Evolutionary conservation across 1,140 invertebrate species (phyloP), one percentile per base, ranked within the genome.

Genomic region (Trachymyrmex septentrionalis): DNA sequence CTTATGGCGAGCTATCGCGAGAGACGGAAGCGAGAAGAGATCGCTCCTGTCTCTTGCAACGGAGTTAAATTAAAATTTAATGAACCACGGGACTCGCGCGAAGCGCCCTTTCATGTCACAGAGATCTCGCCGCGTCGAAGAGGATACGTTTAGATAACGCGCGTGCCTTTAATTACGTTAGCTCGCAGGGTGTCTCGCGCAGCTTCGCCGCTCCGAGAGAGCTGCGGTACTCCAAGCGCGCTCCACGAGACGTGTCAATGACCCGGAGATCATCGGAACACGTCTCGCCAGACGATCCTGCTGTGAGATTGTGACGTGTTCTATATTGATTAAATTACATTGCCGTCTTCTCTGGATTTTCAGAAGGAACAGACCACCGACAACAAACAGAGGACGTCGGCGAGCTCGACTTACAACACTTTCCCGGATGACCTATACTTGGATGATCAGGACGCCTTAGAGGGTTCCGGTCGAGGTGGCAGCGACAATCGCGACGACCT

Each of bases 401-500:
- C 91, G 30, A 92, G 91, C 75, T 90, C 93, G 59, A 87, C 88
- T 38, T 95, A 94, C 86, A 94, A 94, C 80, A 89, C 94, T 3
- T 92, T 91, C 61, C 84, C 92, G 21, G 95, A 95, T 87, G 95
- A 96, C 63, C 89, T 96, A 19, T 96, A 95, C 87, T 92, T 96
- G 16, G 95, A 96, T 86, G 95, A 96, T 80, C 95, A 96, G 85
- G 95, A 95, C 55, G 93, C 89, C 24, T 91, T 95, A 69, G 96
- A 96, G 88, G 96, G 96, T 16, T 96, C 96, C 53, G 96, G 96
- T 76, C 93, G 93, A 71, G 94, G 94, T 57, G 94, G 94, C 16
- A 92, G 90, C 61, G 95, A 96, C 93, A 94, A 96, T 86, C 95
- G 96, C 82, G 96, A 96, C 93, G 97, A 97, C 88, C 95, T 97